Evolutionary conservation across 2,888 invertebrate genomes (phyloP).

Genomic region (Encarsia formosa): DNA sequence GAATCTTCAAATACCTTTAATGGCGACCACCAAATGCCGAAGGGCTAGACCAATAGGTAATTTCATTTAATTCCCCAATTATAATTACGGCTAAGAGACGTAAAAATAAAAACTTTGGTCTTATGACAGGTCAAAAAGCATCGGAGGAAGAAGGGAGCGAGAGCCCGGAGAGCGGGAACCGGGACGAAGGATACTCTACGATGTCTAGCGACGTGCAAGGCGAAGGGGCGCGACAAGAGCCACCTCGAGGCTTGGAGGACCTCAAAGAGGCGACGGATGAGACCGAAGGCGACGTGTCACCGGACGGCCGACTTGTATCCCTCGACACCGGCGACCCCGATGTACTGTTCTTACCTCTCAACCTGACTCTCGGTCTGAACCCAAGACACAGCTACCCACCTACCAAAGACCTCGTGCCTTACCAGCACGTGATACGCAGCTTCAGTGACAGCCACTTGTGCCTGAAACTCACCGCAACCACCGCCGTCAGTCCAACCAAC

Average conservation of each 20-base stretch:
- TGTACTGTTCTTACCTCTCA: constrained; percentile 66
- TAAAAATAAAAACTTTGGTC: no score
- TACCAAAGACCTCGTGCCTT: constrained; percentile 64
- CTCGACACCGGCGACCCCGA: constrained; percentile 62
- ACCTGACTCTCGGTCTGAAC: constrained; percentile 59
- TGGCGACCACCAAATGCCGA: constrained; percentile 52
- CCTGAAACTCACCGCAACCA: constrained; percentile 55
- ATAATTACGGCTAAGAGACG: no score
- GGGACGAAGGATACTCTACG: constrained; percentile 79
- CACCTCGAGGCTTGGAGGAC: constrained; percentile 63
- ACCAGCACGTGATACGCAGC: constrained; percentile 70
- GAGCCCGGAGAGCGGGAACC: constrained; percentile 71
- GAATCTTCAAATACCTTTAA: constrained; percentile 64
- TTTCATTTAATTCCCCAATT: no score
- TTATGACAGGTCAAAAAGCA: constrained; percentile 54
- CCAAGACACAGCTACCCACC: constrained; percentile 73
- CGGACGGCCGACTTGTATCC: constrained; percentile 54
- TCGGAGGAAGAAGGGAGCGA: constrained; percentile 68
- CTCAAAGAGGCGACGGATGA: constrained; percentile 72
- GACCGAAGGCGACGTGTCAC: constrained; percentile 57
- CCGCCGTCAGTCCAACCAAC: constrained; percentile 29
- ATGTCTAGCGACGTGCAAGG: constrained; percentile 80
- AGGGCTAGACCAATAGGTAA: constrained; percentile 53
- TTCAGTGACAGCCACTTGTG: constrained; percentile 73
- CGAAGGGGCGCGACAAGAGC: constrained; percentile 60